Conservation (phyloP, 2,797 vertebrate species). For the Phrynocephalus vlangalii region DNA sequence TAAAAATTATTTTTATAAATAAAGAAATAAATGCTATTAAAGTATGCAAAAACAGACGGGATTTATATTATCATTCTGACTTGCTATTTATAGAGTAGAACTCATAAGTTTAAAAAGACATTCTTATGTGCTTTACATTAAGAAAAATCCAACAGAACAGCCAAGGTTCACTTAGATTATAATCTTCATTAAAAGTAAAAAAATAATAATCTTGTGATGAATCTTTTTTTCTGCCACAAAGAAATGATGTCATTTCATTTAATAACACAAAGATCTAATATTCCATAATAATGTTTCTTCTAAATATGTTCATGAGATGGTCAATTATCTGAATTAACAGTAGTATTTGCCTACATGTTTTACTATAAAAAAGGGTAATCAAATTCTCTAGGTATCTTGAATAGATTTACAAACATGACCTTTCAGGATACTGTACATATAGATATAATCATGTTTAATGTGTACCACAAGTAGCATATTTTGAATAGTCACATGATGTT, state of each 20-base stretch:
- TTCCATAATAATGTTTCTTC: neutral
- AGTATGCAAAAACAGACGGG: constrained; percentile 4
- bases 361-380: neutral
- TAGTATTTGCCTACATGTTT: neutral
- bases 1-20: neutral
- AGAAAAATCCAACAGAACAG: constrained; percentile 56
- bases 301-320: neutral
- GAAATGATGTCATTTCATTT: neutral
- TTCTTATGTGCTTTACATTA: constrained; percentile 69
- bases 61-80: constrained; percentile 56
- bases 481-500: neutral
- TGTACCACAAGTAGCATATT: neutral
- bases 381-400: constrained; percentile 3
- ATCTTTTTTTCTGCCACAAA: neutral
- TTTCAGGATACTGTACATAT: neutral
- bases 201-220: constrained; percentile 18
- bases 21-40: constrained; percentile 25
- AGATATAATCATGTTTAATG: neutral
- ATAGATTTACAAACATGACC: neutral
- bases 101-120: constrained; percentile 60
- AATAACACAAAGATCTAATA: neutral
- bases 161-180: too few relatives aligned
- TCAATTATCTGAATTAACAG: neutral
- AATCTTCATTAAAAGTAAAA: neutral
- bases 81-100: constrained; percentile 43